Evolutionary conservation across 2,113 vertebrate genomes (phyloP).

Genomic region (Plecotus auritus): DNA sequence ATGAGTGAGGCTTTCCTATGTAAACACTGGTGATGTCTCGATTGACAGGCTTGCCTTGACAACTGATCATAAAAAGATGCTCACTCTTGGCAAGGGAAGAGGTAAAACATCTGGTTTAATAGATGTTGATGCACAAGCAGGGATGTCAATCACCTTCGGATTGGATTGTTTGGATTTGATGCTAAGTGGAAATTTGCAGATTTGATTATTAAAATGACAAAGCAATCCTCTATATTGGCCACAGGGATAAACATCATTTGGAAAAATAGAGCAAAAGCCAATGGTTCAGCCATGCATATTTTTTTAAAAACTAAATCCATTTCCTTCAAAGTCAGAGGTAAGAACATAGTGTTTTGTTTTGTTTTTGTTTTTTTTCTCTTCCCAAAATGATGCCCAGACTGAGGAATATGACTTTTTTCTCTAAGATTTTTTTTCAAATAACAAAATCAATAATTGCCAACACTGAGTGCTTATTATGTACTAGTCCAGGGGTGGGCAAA

Average conservation of each 20-base stretch:
- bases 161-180: slow-evolving; percentile 54
- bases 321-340: background rate
- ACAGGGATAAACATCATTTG: slow-evolving; percentile 36
- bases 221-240: background rate
- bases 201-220: slow-evolving; percentile 54
- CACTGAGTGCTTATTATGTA: background rate
- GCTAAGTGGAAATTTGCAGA: slow-evolving; percentile 25
- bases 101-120: slow-evolving; percentile 60
- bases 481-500: no score
- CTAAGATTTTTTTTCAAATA: background rate
- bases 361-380: background rate
- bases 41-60: slow-evolving; percentile 54
- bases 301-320: slow-evolving; percentile 19
- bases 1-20: background rate
- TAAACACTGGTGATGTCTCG: slow-evolving; percentile 19
- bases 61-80: slow-evolving; percentile 53
- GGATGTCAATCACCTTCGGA: slow-evolving; percentile 46
- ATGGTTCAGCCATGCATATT: background rate
- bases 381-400: background rate
- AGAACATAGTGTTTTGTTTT: background rate
- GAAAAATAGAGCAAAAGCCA: background rate
- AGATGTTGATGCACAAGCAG: slow-evolving; percentile 35
- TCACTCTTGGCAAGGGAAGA: slow-evolving; percentile 40
- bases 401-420: background rate
- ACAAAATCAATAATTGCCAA: background rate